A percentile compares a stretch with the other conserved stretches of the same genome.
phyloP scores from a whole-genome alignment of 1,140 invertebrate species.

The Mamestra configurata region DNA sequence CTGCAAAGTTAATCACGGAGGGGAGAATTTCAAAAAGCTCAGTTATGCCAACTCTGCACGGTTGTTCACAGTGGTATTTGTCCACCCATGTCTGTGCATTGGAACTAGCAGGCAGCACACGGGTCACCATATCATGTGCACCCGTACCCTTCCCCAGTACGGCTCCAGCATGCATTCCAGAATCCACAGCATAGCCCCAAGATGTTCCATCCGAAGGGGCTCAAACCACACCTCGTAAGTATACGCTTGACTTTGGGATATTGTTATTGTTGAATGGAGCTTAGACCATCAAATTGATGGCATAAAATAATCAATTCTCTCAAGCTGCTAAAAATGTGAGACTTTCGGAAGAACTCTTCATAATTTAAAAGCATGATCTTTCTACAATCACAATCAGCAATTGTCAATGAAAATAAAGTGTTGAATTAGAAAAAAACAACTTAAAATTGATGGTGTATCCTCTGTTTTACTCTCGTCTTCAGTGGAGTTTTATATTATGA shows the following conservation, averaged over 20 bases:
- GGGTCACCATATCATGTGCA: constrained; percentile 86
- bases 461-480: not conserved
- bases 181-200: constrained; percentile 78
- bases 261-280: not conserved
- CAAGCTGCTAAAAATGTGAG: too few species aligned
- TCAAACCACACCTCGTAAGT: constrained; percentile 85
- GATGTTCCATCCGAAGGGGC: constrained; percentile 86
- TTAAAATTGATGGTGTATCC: not conserved
- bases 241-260: constrained; percentile 33
- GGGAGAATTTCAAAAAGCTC: not conserved
- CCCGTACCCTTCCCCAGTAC: constrained; percentile 85
- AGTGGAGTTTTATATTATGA: too few species aligned
- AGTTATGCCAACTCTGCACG: constrained; percentile 47
- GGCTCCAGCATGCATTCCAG: constrained; percentile 86
- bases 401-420: too few species aligned
- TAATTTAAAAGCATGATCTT: too few species aligned
- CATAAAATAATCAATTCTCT: too few species aligned
- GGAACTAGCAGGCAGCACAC: constrained; percentile 78
- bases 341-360: too few species aligned
- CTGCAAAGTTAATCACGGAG: not conserved
- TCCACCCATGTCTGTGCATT: constrained; percentile 83
- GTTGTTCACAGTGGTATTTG: constrained; percentile 80
- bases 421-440: too few species aligned
- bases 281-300: not conserved
- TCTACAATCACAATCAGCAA: too few species aligned